These are phyloP conservation scores for Sycobia sp. DNA, from an alignment of 1,140 invertebrate genomes.

Conservation along the genomic window DNA sequence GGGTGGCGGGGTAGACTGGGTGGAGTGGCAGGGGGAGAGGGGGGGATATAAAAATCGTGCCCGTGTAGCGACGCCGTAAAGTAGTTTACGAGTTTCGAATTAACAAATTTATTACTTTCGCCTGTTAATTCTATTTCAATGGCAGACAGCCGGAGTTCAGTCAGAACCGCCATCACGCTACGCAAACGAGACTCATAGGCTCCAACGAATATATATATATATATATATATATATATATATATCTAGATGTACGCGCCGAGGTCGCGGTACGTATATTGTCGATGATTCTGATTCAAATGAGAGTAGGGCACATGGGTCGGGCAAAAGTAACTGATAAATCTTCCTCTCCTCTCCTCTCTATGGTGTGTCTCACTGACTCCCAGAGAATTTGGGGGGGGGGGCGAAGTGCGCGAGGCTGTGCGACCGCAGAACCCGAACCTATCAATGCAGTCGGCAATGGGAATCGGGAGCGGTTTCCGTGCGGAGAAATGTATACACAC, in stretches of 20 bases:
- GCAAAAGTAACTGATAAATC: constrained; percentile 18
- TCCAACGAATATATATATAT: too few species aligned
- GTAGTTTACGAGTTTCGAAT: constrained; percentile 32
- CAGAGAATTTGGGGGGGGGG: neutral
- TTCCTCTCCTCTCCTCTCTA: neutral
- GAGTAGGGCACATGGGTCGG: neutral
- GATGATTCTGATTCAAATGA: constrained; percentile 33
- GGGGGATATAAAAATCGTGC: constrained; percentile 31
- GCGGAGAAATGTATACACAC: too few species aligned
- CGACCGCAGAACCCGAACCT: constrained; percentile 8
- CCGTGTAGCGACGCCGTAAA: constrained; percentile 10
- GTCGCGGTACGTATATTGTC: constrained; percentile 7
- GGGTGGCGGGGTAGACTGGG: too few species aligned
- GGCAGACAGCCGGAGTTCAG: neutral
- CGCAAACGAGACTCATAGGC: neutral
- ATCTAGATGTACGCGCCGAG: neutral
- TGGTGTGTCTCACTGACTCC: neutral
- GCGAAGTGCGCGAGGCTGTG: neutral
- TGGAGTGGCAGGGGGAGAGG: too few species aligned
- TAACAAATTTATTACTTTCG: constrained; percentile 34
- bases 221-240: neutral
- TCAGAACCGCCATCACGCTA: neutral
- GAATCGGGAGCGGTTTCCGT: neutral
- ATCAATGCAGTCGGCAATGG: neutral
- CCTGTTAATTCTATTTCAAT: constrained; percentile 35